Evolutionary conservation across 2,797 vertebrate genomes (phyloP).

Genomic region (Cyprinodon diabolis): DNA sequence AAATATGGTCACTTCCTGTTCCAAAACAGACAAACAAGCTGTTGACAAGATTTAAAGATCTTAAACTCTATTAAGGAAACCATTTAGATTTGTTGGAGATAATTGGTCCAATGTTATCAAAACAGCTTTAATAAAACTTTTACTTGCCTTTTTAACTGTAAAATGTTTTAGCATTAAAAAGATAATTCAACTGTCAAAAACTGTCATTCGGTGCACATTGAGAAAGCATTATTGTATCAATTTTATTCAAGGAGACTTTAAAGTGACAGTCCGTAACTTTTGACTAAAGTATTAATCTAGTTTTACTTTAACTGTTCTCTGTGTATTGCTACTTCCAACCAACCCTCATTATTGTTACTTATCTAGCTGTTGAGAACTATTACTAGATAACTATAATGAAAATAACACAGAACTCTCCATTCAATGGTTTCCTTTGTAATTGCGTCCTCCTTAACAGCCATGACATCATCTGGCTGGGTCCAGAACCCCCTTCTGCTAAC

Average conservation of each 20-base stretch:
- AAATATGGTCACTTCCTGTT: background rate
- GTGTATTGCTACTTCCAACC: background rate
- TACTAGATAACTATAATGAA: conserved; percentile 63
- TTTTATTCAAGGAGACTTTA: background rate
- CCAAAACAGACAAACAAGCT: background rate
- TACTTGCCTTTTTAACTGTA: background rate
- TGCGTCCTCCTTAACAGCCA: conserved; percentile 71
- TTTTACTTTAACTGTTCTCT: background rate
- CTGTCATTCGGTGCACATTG: background rate
- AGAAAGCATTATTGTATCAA: background rate
- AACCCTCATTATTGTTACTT: conserved; percentile 23
- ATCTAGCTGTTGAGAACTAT: conserved; percentile 49
- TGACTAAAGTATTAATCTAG: background rate
- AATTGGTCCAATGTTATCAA: background rate
- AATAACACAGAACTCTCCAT: conserved; percentile 58
- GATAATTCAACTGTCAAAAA: background rate
- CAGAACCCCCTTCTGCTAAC: conserved; percentile 32
- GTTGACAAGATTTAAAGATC: background rate
- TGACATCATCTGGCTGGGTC: conserved; percentile 77
- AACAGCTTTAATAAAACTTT: background rate
- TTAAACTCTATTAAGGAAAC: background rate
- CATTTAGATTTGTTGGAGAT: background rate
- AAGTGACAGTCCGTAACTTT: background rate
- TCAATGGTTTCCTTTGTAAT: conserved; percentile 78
- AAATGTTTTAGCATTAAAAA: background rate